phyloP scores from a whole-genome alignment of 2,113 vertebrate species.

The Zosterops borbonicus region DNA sequence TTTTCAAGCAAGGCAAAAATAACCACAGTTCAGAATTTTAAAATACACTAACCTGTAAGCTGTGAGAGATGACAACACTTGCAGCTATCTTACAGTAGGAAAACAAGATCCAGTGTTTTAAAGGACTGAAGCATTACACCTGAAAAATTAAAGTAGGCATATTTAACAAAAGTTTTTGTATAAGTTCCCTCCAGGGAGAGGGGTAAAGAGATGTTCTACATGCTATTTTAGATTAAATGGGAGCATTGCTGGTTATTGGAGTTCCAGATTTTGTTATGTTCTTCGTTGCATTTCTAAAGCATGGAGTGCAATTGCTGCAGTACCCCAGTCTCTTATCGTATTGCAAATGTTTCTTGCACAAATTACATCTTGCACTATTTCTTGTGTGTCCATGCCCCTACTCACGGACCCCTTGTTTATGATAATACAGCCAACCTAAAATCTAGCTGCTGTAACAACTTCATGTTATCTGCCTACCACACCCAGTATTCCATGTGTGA shows the following conservation, averaged over 20 bases:
- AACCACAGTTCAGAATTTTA: background rate
- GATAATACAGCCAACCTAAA: background rate
- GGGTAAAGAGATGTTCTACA: background rate
- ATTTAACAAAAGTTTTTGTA: background rate
- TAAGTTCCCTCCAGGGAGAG: background rate
- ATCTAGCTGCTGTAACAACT: background rate
- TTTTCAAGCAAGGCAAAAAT: background rate
- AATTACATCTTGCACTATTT: background rate
- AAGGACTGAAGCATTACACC: background rate
- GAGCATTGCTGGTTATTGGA: fast-evolving
- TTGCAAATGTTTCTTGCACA: background rate
- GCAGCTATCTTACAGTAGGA: background rate
- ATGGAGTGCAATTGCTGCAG: background rate
- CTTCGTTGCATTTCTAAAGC: background rate
- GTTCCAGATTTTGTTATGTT: fast-evolving
- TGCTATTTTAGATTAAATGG: background rate
- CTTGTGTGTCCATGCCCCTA: background rate
- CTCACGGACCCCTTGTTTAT: background rate
- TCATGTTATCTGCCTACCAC: background rate
- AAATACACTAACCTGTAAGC: background rate
- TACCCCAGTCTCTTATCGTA: background rate
- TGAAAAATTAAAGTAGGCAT: background rate
- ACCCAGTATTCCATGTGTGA: background rate
- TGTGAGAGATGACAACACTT: background rate
- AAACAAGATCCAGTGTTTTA: background rate